Conservation (phyloP, 1,140 invertebrate species). For the Diploscapter pachys region DNA sequence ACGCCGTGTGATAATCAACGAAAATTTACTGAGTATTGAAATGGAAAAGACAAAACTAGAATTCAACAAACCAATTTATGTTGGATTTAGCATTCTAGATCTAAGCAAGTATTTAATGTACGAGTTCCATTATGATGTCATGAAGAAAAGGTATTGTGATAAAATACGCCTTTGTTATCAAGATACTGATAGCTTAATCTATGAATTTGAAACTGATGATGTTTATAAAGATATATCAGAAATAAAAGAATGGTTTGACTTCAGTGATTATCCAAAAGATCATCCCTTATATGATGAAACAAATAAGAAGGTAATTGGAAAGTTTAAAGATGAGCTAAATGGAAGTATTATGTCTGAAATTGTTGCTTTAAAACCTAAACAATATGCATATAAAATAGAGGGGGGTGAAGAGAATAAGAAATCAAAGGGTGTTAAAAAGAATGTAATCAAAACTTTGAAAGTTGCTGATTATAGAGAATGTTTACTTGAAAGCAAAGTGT, state of each 20-base stretch:
- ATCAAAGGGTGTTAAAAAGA: constrained; percentile 27
- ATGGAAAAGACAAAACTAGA: constrained; percentile 17
- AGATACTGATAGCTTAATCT: constrained; percentile 26
- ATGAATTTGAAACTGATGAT: constrained; percentile 22
- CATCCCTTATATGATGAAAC: constrained; percentile 14
- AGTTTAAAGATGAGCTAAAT: constrained; percentile 47
- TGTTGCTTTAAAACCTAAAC: constrained; percentile 41
- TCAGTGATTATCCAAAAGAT: constrained; percentile 21
- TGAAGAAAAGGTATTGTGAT: constrained; percentile 43
- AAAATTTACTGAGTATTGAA: constrained; percentile 18
- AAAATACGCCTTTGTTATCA: constrained; percentile 30
- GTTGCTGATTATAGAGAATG: constrained; percentile 19
- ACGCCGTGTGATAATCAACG: neutral
- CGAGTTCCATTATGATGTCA: constrained; percentile 51
- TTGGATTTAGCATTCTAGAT: constrained; percentile 47
- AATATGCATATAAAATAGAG: constrained; percentile 46
- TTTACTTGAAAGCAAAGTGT: constrained; percentile 14
- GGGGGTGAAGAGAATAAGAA: constrained; percentile 12
- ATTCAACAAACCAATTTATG: constrained; percentile 47
- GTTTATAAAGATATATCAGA: constrained; percentile 32
- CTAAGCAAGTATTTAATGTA: constrained; percentile 52
- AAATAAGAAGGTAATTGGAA: constrained; percentile 44
- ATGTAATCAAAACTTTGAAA: constrained; percentile 24
- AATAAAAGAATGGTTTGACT: constrained; percentile 31
- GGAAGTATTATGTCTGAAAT: constrained; percentile 38